Conservation (phyloP, 2,797 vertebrate species). For the Ctenochaetus hawaiiensis region DNA sequence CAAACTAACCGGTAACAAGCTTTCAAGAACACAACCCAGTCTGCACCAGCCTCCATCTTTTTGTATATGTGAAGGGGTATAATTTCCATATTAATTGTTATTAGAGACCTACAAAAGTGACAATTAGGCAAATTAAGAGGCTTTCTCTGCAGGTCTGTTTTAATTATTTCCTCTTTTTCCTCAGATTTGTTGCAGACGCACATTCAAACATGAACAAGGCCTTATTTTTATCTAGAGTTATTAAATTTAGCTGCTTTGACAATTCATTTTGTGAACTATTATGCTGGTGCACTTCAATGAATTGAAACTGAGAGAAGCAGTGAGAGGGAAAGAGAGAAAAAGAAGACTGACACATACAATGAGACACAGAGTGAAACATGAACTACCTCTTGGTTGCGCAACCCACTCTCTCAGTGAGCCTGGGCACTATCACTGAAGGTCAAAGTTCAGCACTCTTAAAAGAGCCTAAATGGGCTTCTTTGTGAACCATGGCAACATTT, state of each 20-base stretch:
- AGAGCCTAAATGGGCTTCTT: constrained; percentile 38
- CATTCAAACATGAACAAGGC: neutral
- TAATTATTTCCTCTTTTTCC: neutral
- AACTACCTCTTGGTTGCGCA: constrained; percentile 52
- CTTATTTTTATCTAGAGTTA: neutral
- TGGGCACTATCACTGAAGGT: constrained; percentile 53
- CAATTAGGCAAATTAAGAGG: no score
- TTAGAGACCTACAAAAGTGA: neutral
- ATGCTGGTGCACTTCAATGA: neutral
- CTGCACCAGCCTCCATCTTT: neutral
- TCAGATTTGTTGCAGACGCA: neutral
- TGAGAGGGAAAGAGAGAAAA: neutral
- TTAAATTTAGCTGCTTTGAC: neutral
- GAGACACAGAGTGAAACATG: constrained; percentile 30
- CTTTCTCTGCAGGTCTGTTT: neutral
- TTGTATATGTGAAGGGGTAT: neutral
- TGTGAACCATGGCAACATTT: constrained; percentile 29
- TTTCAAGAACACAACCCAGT: constrained; percentile 8
- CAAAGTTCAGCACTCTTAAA: constrained; percentile 57
- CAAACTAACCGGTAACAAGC: constrained; percentile 19
- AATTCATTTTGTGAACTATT: neutral
- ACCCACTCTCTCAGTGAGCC: constrained; percentile 42
- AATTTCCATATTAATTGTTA: constrained; percentile 1
- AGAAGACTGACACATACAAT: neutral
- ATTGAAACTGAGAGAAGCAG: constrained; percentile 4